These are phyloP conservation scores for Bombyx mandarina DNA, from an alignment of 1,140 invertebrate species.

Conservation along the genomic window DNA sequence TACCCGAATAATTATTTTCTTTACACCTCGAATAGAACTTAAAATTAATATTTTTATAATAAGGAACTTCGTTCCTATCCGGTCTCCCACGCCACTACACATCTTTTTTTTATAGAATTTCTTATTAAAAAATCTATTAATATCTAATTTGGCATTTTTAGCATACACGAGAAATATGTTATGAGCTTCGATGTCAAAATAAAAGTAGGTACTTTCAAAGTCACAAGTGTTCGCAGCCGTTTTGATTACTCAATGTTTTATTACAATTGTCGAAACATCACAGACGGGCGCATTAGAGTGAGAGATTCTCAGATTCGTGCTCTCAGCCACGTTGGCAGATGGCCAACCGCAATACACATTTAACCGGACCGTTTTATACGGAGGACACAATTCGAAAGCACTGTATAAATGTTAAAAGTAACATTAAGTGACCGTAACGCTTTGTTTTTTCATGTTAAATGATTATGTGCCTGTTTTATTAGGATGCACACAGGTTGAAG, in stretches of 20 bases:
- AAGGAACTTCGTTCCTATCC: too few relatives aligned
- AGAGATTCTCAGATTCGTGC: conserved; percentile 51
- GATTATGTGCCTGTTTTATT: conserved; percentile 7
- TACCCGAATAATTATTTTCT: too few relatives aligned
- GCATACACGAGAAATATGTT: too few relatives aligned
- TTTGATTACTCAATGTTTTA: conserved; percentile 43
- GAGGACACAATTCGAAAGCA: conserved; percentile 62
- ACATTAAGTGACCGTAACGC: conserved; percentile 29
- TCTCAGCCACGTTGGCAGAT: conserved; percentile 38
- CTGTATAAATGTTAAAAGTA: conserved; percentile 56
- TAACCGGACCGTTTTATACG: conserved; percentile 57
- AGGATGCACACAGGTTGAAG: conserved; percentile 11
- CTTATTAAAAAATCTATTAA: too few relatives aligned
- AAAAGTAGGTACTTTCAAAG: neutral
- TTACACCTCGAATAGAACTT: too few relatives aligned
- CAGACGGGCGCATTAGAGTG: conserved; percentile 29
- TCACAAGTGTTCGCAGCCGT: conserved; percentile 10
- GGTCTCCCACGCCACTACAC: too few relatives aligned
- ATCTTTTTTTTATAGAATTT: too few relatives aligned
- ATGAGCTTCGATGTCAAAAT: too few relatives aligned
- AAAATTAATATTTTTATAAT: too few relatives aligned
- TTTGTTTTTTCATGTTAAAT: conserved; percentile 20
- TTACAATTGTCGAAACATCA: conserved; percentile 41
- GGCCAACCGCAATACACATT: conserved; percentile 58
- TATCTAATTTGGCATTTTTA: too few relatives aligned